These are phyloP conservation scores for Dryadula phaetusa DNA, from an alignment of 2,888 invertebrate genomes.

Conservation along the genomic window DNA sequence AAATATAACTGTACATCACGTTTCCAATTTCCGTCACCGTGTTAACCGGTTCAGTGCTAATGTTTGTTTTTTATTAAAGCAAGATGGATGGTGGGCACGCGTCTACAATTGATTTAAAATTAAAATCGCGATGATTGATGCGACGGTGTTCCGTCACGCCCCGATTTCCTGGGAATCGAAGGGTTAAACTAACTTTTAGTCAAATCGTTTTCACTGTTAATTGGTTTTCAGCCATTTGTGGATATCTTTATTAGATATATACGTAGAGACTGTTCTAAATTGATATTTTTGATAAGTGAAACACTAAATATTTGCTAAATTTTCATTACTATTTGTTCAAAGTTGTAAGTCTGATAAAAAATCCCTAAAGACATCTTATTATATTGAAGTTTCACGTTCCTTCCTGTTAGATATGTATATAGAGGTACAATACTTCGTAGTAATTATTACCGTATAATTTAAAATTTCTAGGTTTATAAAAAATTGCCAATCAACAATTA, in stretches of 20 bases:
- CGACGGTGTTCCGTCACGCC: constrained; percentile 65
- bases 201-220: constrained; percentile 50
- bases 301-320: too few relatives aligned
- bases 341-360: too few relatives aligned
- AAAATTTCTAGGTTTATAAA: not conserved
- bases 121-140: constrained; percentile 78
- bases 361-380: too few relatives aligned
- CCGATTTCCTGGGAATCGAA: constrained; percentile 68
- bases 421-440: too few relatives aligned
- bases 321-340: not conserved
- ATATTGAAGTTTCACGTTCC: too few relatives aligned
- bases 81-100: constrained; percentile 80
- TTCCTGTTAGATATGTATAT: too few relatives aligned
- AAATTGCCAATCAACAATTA: not conserved
- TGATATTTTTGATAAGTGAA: too few relatives aligned
- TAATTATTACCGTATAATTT: too few relatives aligned
- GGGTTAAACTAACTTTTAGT: constrained; percentile 59
- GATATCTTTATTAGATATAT: not conserved
- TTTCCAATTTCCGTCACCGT: constrained; percentile 41
- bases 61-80: constrained; percentile 65
- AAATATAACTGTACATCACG: constrained; percentile 33
- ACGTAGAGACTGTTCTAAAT: not conserved
- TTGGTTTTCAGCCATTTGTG: constrained; percentile 14
- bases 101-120: constrained; percentile 80
- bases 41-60: constrained; percentile 44